phyloP scores from a whole-genome alignment of 2,113 vertebrate species.

The Thermophis baileyi region DNA sequence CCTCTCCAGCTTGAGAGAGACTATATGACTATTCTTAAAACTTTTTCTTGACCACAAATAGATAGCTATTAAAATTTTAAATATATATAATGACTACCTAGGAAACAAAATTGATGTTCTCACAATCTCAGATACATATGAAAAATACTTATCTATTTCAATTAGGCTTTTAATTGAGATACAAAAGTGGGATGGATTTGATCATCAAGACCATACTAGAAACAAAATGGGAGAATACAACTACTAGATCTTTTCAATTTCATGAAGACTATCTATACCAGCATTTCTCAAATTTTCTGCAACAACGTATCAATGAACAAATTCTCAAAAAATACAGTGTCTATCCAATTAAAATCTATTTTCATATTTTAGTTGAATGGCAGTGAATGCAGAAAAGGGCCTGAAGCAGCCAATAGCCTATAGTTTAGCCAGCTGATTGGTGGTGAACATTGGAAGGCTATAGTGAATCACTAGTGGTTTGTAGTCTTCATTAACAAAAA shows the following conservation, averaged over 20 bases:
- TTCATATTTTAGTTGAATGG: not conserved
- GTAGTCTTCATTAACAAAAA: too few relatives aligned
- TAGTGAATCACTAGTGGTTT: too few relatives aligned
- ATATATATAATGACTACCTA: not conserved
- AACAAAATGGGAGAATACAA: not conserved
- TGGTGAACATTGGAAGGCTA: not conserved
- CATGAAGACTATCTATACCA: not conserved
- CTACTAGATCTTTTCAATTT: not conserved
- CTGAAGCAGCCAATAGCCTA: not conserved
- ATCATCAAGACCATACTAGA: not conserved
- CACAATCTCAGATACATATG: not conserved
- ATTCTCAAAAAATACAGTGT: not conserved
- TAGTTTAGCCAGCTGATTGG: not conserved
- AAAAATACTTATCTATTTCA: not conserved
- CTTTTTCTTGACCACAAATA: not conserved
- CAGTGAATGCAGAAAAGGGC: not conserved
- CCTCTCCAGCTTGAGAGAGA: not conserved
- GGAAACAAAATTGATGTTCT: not conserved
- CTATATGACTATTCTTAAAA: not conserved
- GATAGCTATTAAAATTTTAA: not conserved
- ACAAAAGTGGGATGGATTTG: not conserved
- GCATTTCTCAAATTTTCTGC: not conserved
- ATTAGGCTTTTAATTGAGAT: not conserved
- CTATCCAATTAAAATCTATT: not conserved
- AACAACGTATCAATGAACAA: not conserved